A percentile compares a stretch with the other conserved stretches of the same genome.
phyloP scores from a whole-genome alignment of 2,888 invertebrate species.

The Stramonita haemastoma region DNA sequence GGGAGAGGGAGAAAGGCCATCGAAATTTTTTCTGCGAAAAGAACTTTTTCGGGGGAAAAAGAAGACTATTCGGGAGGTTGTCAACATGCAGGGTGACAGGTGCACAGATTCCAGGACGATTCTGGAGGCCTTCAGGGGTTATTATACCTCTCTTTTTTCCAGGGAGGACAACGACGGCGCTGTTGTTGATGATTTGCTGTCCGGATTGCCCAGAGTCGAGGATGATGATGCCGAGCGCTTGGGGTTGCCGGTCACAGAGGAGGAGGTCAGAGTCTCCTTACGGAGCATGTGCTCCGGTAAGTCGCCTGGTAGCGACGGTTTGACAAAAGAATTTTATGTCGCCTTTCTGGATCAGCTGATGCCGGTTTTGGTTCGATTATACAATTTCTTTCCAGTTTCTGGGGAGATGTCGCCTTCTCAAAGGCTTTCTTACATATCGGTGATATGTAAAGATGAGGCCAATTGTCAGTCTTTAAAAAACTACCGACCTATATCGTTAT shows the following conservation, averaged over 20 bases:
- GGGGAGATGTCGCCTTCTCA: not conserved
- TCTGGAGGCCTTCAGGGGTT: not conserved
- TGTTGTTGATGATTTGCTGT: not conserved
- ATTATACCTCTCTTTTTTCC: not conserved
- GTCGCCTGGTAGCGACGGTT: constrained; percentile 50
- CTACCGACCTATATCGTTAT: constrained; percentile 56
- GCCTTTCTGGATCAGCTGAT: constrained; percentile 45
- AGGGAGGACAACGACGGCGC: not conserved
- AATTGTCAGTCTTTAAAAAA: constrained; percentile 46
- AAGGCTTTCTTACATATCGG: not conserved
- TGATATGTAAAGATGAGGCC: constrained; percentile 2
- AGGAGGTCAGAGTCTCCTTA: not conserved
- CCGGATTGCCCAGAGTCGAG: not conserved
- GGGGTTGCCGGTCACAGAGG: not conserved
- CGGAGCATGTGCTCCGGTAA: not conserved
- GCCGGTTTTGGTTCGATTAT: constrained; percentile 26
- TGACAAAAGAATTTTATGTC: constrained; percentile 53
- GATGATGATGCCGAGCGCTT: not conserved
- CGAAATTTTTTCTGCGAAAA: constrained; percentile 40
- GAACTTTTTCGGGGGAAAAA: constrained; percentile 27
- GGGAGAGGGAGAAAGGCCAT: constrained; percentile 33
- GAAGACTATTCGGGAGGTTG: constrained; percentile 2
- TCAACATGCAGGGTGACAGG: not conserved
- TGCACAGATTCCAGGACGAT: not conserved
- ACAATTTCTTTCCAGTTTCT: not conserved